Evolutionary conservation across 2,113 vertebrate species (phyloP), one percentile per base, ranked within the genome.

Genomic region (Passer domesticus): DNA sequence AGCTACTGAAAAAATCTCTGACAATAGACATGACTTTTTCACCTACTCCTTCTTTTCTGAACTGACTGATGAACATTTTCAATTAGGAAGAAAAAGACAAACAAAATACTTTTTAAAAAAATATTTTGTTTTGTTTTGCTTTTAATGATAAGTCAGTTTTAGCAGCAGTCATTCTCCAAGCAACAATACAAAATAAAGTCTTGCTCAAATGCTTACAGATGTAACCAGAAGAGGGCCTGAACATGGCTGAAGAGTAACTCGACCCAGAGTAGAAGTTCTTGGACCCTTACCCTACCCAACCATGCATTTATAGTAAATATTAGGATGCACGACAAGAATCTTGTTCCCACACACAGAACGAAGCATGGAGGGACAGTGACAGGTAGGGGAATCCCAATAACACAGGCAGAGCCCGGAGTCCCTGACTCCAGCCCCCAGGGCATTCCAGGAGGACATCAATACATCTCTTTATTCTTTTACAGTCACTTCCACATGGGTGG

Each of bases 351-450:
- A 27, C 20, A 24, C 16, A 46, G 7, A 63, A 39, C 46, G 33
- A 53, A 64, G 9, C 23, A 39, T 0, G 49, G 33, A 62, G 18
- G 13, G 33, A 31, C 13, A 70, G 4, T 4, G 8, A 20, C 37
- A 44, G 5, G 13, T 21, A 39, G 6, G 7, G 16, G 39, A 87
- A 76, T 72, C 25, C 11, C 3, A 63, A 4, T 37, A 41, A 30
- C 5, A 5, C 14, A 44, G 6, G 3, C 11, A 79, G 43, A 67
- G 22, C 35, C 6, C 9, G 8, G 4, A 67, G 13, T n/a, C 11
- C 13, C 28, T 49, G 21, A 21, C 10, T 9, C 0, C 0, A 3
- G 0, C 2, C 4, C 2, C 3, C 5, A 35, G 12, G 30, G 15
- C 21, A 49, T 49, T 25, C 31, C 25, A 50, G 44, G 14, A 49